phyloP scores from a whole-genome alignment of 2,888 invertebrate species.

The Drosophila austrosaltans region DNA sequence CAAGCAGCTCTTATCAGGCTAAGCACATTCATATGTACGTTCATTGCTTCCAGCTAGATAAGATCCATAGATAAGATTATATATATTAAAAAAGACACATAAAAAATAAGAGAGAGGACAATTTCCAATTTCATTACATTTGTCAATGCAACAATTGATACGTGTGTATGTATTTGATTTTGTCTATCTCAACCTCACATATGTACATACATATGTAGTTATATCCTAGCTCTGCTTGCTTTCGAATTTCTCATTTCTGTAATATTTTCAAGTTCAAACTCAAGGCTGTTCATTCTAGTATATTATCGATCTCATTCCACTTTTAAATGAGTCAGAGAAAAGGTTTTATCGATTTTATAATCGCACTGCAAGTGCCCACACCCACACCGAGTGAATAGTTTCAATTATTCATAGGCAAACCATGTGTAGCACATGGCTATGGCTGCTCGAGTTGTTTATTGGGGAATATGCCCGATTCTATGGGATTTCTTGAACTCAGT shows the following conservation, averaged over 20 bases:
- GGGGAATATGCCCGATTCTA: neutral
- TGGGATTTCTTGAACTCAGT: neutral
- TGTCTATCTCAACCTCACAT: neutral
- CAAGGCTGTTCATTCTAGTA: slow-evolving; percentile 52
- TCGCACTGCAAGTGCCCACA: slow-evolving; percentile 31
- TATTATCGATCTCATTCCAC: slow-evolving; percentile 44
- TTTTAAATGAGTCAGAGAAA: slow-evolving; percentile 54
- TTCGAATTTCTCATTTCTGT: neutral
- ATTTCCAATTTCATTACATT: slow-evolving; percentile 26
- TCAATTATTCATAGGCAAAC: slow-evolving; percentile 61
- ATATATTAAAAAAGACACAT: neutral
- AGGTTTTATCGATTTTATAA: slow-evolving; percentile 63
- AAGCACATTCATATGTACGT: slow-evolving; percentile 16
- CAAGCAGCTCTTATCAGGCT: slow-evolving; percentile 34
- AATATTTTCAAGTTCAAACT: slow-evolving; percentile 33
- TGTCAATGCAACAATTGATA: slow-evolving; percentile 26
- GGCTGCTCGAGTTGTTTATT: neutral
- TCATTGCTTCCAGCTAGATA: slow-evolving; percentile 38
- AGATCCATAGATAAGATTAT: slow-evolving; percentile 44
- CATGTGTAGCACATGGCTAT: slow-evolving; percentile 11
- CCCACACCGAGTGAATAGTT: slow-evolving; percentile 28
- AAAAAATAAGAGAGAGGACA: neutral
- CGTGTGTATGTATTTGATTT: neutral
- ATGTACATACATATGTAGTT: neutral
- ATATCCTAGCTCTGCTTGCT: neutral